phyloP scores from a whole-genome alignment of 1,140 invertebrate species.

The Drosophila takahashii region DNA sequence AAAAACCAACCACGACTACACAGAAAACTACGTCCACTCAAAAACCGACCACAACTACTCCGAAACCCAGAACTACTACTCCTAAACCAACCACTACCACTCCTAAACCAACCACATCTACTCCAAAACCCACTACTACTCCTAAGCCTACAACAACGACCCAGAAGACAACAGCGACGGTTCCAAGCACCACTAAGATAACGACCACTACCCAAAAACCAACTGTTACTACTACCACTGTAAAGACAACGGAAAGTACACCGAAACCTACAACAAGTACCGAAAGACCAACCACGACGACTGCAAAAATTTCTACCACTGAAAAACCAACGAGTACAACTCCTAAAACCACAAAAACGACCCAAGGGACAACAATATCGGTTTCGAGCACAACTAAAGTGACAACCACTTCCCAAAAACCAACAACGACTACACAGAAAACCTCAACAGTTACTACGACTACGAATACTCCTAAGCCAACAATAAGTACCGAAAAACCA shows the following conservation, averaged over 20 bases:
- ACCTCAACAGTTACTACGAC: slow-evolving; percentile 77
- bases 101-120: neutral
- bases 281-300: neutral
- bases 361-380: neutral
- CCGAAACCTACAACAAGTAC: neutral
- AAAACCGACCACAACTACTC: neutral
- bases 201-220: slow-evolving; percentile 1
- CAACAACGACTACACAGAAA: neutral
- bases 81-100: slow-evolving; percentile 7
- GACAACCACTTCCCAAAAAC: neutral
- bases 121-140: slow-evolving; percentile 1
- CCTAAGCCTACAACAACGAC: slow-evolving; percentile 7
- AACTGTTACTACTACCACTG: neutral
- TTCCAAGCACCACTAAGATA: neutral
- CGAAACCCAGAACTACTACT: slow-evolving; percentile 1
- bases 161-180: neutral
- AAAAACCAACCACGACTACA: neutral
- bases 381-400: neutral
- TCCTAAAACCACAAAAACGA: slow-evolving; percentile 51
- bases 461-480: slow-evolving; percentile 54
- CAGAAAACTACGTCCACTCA: neutral
- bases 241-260: neutral
- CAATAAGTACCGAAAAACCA: slow-evolving; percentile 45
- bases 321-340: neutral
- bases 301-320: neutral